phyloP scores from a whole-genome alignment of 2,113 vertebrate species.

The Etia nguti region DNA sequence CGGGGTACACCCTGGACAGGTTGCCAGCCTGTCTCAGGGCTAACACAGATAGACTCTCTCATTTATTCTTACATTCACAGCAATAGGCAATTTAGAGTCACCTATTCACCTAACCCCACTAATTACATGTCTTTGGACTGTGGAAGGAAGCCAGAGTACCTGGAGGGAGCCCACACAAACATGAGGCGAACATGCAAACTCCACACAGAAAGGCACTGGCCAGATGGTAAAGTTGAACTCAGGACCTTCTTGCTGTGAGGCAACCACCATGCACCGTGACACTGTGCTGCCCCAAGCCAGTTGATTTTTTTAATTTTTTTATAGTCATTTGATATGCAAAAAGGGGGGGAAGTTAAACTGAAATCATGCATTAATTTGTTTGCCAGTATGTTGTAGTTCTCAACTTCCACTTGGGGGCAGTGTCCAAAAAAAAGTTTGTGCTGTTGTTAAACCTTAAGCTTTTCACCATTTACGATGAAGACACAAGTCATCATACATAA shows the following conservation, averaged over 20 bases:
- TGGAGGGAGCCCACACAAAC: neutral
- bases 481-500: neutral
- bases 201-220: neutral
- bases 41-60: neutral
- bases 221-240: no score
- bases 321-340: neutral
- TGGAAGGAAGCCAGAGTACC: neutral
- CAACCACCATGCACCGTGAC: neutral
- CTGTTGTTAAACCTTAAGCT: no score
- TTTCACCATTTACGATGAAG: no score
- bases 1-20: neutral
- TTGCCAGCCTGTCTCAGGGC: neutral
- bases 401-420: neutral
- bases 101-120: neutral
- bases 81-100: neutral
- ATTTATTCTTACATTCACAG: neutral
- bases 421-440: neutral
- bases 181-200: neutral
- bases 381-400: neutral
- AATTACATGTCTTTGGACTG: neutral
- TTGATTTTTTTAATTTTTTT: neutral
- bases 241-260: no score
- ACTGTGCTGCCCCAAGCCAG: neutral
- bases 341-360: no score
- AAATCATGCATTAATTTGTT: neutral